Base-by-base conservation (phyloP, 2,888 invertebrate species). In the Lissonota sp. region DNA sequence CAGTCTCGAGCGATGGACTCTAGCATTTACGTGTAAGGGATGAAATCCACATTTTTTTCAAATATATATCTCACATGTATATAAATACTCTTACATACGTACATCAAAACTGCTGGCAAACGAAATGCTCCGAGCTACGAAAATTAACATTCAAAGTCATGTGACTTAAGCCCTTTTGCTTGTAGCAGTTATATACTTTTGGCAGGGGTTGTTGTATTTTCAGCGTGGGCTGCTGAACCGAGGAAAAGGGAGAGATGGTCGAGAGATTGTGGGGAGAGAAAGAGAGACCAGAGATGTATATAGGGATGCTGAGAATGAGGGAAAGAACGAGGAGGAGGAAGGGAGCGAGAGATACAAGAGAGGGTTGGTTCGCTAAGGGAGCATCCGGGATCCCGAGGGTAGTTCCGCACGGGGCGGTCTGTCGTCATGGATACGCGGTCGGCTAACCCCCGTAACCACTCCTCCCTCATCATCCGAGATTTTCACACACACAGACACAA, bases 381-480 rank as follows among this genome's bases (percentile, higher is more conserved):
- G 87, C 87, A 91, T 90, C 90, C 91, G 90, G 91, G 89, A 91
- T 91, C 85, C 87, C 86, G 87, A 88, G 90, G 90, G 89, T 88
- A 87, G 87, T 87, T 86, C 86, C 86, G 88, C 87, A 89, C 88
- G 88, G 92, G 92, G 91, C 91, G 91, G 91, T 91, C 92, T 91
- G 92, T 92, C 88, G 91, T 88, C 92, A 92, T 92, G 91, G 92
- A 90, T 89, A 92, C 92, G 87, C 89, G 88, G 87, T 88, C 88
- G 88, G 90, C 90, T 90, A 90, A 90, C 89, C 90, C 90, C 88
- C 74, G 79, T 89, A 90, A 90, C 90, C 88, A 88, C 89, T 85
- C 87, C 84, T 79, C 83, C 80, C 78, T 82, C 79, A 82, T 83
- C 83, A 81, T 82, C 82, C 79, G 55, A 70, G 70, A 72, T 77